A percentile compares a stretch with the other conserved stretches of the same genome.
Evolutionary conservation across 2,113 vertebrate species (phyloP).

Genomic region (Thunnus maccoyii): DNA sequence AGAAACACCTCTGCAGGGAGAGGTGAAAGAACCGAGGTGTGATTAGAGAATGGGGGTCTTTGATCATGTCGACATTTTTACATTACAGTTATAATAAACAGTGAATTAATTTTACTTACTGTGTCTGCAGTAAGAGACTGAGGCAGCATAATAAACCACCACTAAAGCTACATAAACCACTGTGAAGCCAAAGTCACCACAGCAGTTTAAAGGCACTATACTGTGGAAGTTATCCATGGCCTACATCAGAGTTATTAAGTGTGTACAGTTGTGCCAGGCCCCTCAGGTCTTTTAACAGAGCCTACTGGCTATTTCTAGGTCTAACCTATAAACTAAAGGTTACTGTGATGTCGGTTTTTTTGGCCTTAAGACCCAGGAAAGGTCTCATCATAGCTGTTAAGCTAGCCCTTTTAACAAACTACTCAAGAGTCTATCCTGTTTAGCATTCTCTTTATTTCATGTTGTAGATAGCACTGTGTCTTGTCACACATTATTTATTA

Average conservation of each 20-base stretch:
- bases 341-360: conserved; percentile 21
- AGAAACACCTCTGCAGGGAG: conserved; percentile 59
- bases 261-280: conserved; percentile 46
- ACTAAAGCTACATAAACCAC: neutral
- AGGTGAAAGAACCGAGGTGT: conserved; percentile 55
- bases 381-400: neutral
- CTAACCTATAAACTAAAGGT: conserved; percentile 64
- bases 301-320: conserved; percentile 56
- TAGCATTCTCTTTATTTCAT: neutral
- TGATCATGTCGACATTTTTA: conserved; percentile 9
- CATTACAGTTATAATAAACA: neutral
- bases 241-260: conserved; percentile 50
- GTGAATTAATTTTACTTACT: neutral
- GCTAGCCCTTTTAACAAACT: neutral
- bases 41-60: neutral
- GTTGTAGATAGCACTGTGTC: neutral
- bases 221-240: conserved; percentile 46
- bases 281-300: conserved; percentile 51
- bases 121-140: neutral
- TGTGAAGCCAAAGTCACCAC: conserved; percentile 17
- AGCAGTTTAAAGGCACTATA: conserved; percentile 28
- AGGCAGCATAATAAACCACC: neutral
- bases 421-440: neutral
- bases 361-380: neutral
- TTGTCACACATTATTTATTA: neutral